Conservation (phyloP, 53 echinoderm and acorn worm species). For the Henricia sp. region DNA sequence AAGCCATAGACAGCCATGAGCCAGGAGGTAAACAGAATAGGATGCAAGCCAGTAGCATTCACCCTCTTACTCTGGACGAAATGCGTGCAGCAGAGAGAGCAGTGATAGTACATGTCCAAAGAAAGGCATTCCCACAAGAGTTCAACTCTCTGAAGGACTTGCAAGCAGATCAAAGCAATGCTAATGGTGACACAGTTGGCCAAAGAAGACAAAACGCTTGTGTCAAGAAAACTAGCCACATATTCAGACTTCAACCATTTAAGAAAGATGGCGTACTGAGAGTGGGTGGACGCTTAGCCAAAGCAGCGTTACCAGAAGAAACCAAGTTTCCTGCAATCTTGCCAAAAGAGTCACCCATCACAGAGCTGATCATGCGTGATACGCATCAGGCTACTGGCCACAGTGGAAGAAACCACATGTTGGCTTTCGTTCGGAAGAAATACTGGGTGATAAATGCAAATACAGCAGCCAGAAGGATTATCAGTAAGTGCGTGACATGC, state of each 20-base stretch:
- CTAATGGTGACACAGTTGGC: neutral
- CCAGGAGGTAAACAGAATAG: neutral
- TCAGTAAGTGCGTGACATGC: conserved; percentile 30
- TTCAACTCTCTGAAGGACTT: conserved; percentile 3
- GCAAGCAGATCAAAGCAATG: neutral
- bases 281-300: conserved; percentile 44
- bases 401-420: conserved; percentile 50
- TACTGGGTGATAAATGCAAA: conserved; percentile 63
- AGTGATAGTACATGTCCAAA: conserved; percentile 59
- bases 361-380: conserved; percentile 13
- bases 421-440: conserved; percentile 39
- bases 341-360: conserved; percentile 15
- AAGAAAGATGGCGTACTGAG: conserved; percentile 23
- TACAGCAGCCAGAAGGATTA: conserved; percentile 26
- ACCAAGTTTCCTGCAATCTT: conserved; percentile 25
- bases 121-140: conserved; percentile 45
- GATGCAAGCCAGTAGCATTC: neutral
- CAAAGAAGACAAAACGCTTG: conserved; percentile 4
- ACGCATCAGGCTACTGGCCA: conserved; percentile 4
- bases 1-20: neutral
- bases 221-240: conserved; percentile 24
- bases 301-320: conserved; percentile 37
- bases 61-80: conserved; percentile 37
- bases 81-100: conserved; percentile 42
- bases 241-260: conserved; percentile 20